These are phyloP conservation scores for Phaethornis superciliosus DNA, from an alignment of 2,113 vertebrate species.

Conservation along the genomic window DNA sequence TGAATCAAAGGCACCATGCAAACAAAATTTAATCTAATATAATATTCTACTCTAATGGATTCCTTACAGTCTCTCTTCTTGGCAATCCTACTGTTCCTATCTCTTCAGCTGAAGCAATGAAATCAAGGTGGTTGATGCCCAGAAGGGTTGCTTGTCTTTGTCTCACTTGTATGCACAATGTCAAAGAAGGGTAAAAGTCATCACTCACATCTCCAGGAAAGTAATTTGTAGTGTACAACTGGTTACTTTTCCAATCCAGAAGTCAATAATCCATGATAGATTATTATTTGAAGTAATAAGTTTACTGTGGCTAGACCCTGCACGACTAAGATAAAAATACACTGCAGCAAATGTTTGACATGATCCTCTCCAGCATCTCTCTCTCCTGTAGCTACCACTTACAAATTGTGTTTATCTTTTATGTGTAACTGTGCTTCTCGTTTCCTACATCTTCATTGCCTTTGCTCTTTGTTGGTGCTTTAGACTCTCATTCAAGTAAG, in stretches of 20 bases:
- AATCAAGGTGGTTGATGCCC: slow-evolving; percentile 14
- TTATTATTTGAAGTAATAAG: slow-evolving; percentile 49
- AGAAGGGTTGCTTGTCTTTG: neutral
- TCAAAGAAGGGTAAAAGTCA: neutral
- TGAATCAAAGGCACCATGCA: slow-evolving; percentile 58
- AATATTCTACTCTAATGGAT: slow-evolving; percentile 60
- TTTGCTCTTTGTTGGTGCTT: neutral
- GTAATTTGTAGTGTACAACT: neutral
- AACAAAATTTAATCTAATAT: slow-evolving; percentile 58
- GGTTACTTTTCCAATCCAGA: slow-evolving; percentile 24
- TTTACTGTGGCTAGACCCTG: slow-evolving; percentile 31
- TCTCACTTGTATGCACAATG: neutral
- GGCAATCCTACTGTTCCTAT: slow-evolving; percentile 30
- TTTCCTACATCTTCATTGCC: neutral
- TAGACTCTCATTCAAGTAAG: neutral
- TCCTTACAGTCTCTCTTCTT: slow-evolving; percentile 52
- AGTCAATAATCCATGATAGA: neutral
- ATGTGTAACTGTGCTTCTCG: neutral
- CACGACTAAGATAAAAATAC: slow-evolving; percentile 22
- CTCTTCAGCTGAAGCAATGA: slow-evolving; percentile 23
- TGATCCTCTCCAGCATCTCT: slow-evolving; percentile 46
- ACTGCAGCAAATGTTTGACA: neutral
- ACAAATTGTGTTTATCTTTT: slow-evolving; percentile 17
- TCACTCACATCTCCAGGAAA: rapidly evolving
- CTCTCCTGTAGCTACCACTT: neutral